A percentile compares a stretch with the other conserved stretches of the same genome.
Evolutionary conservation across 1,140 invertebrate species (phyloP).

Genomic region (Drosophila yakuba): DNA sequence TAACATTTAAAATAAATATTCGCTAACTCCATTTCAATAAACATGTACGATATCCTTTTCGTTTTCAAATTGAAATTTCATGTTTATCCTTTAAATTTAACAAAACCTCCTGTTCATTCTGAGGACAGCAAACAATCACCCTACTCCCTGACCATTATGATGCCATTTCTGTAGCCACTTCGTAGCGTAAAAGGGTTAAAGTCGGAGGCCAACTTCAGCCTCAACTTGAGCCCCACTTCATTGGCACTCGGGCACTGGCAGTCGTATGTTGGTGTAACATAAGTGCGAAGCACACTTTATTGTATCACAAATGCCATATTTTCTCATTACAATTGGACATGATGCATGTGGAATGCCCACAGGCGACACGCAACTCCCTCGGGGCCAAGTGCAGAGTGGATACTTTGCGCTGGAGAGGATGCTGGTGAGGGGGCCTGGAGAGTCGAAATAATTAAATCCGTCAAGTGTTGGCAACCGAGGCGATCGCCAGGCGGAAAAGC

Average conservation of each 20-base stretch:
- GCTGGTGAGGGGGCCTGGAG: conserved; percentile 9
- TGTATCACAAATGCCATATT: conserved; percentile 85
- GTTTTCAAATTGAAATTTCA: no score
- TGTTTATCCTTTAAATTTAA: no score
- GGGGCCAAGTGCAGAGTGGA: conserved; percentile 42
- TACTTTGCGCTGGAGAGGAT: conserved; percentile 17
- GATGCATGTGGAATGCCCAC: conserved; percentile 83
- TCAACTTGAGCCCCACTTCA: conserved; percentile 48
- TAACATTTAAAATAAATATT: no score
- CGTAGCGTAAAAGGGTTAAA: conserved; percentile 18
- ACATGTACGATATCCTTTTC: no score
- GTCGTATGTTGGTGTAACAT: conserved; percentile 75
- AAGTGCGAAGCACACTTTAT: conserved; percentile 85
- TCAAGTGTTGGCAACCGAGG: conserved; percentile 81
- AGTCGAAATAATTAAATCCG: conserved; percentile 84
- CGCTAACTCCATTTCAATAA: no score
- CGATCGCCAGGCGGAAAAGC: conserved; percentile 19
- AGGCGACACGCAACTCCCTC: conserved; percentile 68
- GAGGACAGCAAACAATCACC: not conserved
- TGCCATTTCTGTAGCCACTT: not conserved
- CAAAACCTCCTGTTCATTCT: no score
- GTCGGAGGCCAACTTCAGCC: conserved; percentile 17
- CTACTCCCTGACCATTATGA: not conserved
- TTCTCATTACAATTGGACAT: conserved; percentile 85
- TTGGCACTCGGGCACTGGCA: conserved; percentile 37